Conservation (phyloP, 2,888 invertebrate genomes). For the Latrodectus hesperus region DNA sequence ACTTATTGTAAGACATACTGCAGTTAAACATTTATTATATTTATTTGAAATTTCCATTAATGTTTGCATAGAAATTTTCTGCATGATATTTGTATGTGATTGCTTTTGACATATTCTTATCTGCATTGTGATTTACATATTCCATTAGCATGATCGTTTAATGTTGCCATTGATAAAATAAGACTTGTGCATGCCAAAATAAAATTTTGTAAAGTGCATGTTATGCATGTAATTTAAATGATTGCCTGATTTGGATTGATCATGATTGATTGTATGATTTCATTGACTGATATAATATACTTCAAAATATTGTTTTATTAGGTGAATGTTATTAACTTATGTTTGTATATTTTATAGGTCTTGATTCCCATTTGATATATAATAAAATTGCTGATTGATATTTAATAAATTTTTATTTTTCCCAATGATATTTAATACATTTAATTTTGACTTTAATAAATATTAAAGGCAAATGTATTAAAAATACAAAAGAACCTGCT, state of each 20-base stretch:
- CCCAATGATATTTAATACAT: conserved; percentile 53
- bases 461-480: conserved; percentile 32
- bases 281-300: conserved; percentile 7
- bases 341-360: conserved; percentile 46
- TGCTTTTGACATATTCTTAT: conserved; percentile 12
- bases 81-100: conserved; percentile 29
- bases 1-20: neutral
- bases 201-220: conserved; percentile 6
- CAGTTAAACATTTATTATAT: conserved; percentile 1
- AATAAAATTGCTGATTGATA: conserved; percentile 13
- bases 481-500: conserved; percentile 51
- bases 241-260: conserved; percentile 20
- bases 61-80: conserved; percentile 9
- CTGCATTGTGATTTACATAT: conserved; percentile 28
- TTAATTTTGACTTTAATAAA: neutral
- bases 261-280: conserved; percentile 24
- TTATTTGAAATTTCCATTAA: neutral
- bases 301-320: conserved; percentile 47
- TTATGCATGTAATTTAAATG: conserved; percentile 15
- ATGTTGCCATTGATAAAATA: neutral
- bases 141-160: conserved; percentile 10
- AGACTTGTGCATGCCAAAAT: conserved; percentile 33
- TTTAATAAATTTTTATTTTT: conserved; percentile 41
- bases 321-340: conserved; percentile 63
- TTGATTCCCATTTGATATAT: conserved; percentile 38